Percentiles rank a stretch among this genome's conserved stretches.
Conservation (phyloP, 2,797 vertebrate genomes). For the Jordanella pulchra region DNA sequence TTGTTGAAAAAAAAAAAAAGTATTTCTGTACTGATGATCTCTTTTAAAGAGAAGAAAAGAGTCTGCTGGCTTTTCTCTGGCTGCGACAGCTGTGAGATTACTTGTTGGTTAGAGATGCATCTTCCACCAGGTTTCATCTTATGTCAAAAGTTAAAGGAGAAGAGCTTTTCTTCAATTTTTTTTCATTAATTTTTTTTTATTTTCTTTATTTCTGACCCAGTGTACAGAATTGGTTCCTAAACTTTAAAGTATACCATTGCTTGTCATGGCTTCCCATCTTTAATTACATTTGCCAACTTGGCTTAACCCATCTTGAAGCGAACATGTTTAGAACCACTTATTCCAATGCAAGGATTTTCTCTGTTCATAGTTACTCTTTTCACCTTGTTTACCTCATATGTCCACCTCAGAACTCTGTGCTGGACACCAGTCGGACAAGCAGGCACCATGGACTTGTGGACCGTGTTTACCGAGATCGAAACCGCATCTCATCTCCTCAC, state of each 20-base stretch:
- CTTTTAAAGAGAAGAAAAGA: slow-evolving; percentile 10
- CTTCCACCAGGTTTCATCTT: slow-evolving; percentile 33
- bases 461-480: slow-evolving; percentile 93
- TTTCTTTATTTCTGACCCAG: slow-evolving; percentile 23
- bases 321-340: slow-evolving; percentile 74
- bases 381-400: slow-evolving; percentile 71
- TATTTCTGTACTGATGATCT: slow-evolving; percentile 36
- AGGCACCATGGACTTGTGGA: slow-evolving; percentile 97
- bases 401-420: slow-evolving; percentile 89
- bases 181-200: slow-evolving; percentile 18
- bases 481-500: slow-evolving; percentile 95
- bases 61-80: slow-evolving; percentile 32
- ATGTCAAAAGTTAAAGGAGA: slow-evolving; percentile 42
- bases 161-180: slow-evolving; percentile 14
- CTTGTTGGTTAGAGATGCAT: slow-evolving; percentile 34
- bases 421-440: slow-evolving; percentile 96
- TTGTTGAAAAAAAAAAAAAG: slow-evolving; percentile 44
- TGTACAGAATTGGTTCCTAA: slow-evolving; percentile 62
- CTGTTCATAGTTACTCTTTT: slow-evolving; percentile 17
- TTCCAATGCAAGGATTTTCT: slow-evolving; percentile 30
- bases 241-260: slow-evolving; percentile 74
- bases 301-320: slow-evolving; percentile 76
- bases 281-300: slow-evolving; percentile 79
- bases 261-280: slow-evolving; percentile 84
- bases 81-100: slow-evolving; percentile 26